Conservation (phyloP, 2,797 vertebrate genomes). For the Oreochromis grahami region DNA sequence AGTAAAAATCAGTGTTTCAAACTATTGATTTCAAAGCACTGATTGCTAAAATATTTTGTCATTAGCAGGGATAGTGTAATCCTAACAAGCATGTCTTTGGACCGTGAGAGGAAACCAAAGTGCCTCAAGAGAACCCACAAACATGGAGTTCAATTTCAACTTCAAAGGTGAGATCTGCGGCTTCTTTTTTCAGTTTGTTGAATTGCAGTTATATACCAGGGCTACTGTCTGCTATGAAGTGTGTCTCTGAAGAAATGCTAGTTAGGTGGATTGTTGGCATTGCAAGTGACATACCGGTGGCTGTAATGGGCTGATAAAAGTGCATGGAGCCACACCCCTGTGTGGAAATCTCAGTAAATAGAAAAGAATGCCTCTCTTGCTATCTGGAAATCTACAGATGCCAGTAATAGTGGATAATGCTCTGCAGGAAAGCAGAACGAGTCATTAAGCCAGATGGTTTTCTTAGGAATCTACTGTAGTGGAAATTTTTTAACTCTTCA, state of each 20-base stretch:
- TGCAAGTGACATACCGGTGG: background rate
- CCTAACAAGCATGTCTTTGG: background rate
- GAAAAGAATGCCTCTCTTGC: background rate
- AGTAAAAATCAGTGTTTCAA: background rate
- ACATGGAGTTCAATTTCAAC: background rate
- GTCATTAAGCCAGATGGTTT: background rate
- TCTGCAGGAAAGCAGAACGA: background rate
- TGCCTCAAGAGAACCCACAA: background rate
- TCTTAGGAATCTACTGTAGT: background rate
- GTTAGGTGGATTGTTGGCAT: background rate
- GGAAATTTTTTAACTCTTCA: background rate
- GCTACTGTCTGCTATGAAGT: background rate
- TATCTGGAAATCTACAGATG: background rate
- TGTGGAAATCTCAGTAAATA: background rate
- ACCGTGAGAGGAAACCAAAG: background rate
- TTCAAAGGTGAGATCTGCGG: background rate
- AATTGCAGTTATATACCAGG: background rate
- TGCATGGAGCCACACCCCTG: background rate
- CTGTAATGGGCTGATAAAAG: background rate
- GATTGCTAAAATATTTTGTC: background rate
- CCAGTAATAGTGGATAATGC: background rate
- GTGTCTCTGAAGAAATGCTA: background rate
- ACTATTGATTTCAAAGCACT: background rate
- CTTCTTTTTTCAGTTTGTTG: background rate
- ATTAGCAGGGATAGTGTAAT: background rate